Percentiles rank a stretch among this genome's conserved stretches.
These are phyloP conservation scores for Ichneumoninae sp. DNA, from an alignment of 2,888 invertebrate genomes.

Conservation along the genomic window DNA sequence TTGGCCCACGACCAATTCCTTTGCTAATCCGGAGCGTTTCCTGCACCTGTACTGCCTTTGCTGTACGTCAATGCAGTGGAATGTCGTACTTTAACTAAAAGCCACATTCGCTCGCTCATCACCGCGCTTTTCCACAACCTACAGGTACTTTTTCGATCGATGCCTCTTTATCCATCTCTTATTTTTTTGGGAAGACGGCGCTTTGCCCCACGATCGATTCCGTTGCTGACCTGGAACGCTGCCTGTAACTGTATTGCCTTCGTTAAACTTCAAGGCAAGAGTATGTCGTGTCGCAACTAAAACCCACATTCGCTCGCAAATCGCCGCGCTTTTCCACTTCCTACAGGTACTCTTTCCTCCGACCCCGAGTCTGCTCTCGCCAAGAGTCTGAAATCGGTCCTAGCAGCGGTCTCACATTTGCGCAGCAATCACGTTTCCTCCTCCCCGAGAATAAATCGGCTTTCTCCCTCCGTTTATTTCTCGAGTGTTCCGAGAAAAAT, in stretches of 20 bases:
- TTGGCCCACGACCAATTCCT: constrained; percentile 20
- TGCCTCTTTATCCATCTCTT: neutral
- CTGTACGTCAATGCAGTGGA: too few relatives aligned
- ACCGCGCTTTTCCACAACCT: too few relatives aligned
- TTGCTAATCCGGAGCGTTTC: neutral
- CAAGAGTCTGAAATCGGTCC: constrained; percentile 2
- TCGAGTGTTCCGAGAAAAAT: neutral
- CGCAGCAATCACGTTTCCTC: constrained; percentile 28
- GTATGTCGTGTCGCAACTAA: neutral
- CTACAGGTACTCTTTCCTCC: neutral
- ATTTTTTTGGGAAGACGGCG: neutral
- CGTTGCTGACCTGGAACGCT: neutral
- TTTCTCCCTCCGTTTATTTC: constrained; percentile 4
- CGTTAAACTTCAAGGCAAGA: neutral
- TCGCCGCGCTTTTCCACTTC: neutral
- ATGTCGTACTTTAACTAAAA: too few relatives aligned
- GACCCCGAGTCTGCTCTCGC: neutral
- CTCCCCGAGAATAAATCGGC: constrained; percentile 14
- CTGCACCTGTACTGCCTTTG: too few relatives aligned
- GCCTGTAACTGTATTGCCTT: neutral
- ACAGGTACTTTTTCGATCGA: neutral
- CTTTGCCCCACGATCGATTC: neutral
- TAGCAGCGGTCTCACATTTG: neutral
- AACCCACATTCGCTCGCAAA: neutral
- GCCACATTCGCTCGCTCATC: too few relatives aligned